Base-by-base conservation (phyloP, 2,113 vertebrate species). In the Pitta sordida region DNA sequence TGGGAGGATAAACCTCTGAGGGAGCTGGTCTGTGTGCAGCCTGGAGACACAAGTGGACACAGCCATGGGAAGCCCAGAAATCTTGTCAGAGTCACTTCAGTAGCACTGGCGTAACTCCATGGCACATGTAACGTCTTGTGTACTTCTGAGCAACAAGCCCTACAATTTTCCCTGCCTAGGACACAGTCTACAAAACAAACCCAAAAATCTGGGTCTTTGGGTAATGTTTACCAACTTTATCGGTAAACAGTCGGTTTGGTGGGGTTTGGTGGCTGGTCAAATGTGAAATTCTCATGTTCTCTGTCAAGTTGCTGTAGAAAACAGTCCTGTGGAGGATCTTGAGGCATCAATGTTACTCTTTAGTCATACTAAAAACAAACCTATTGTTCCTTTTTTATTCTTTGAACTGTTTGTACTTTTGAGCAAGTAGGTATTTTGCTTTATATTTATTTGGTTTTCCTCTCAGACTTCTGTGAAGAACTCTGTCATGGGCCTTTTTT, bases 1-100 rank as follows among this genome's bases (percentile, higher is more conserved):
- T 10, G 60, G 36, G 6, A 41, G 15, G 21, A 10, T 4, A 8
- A 9, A 36, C 23, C 19, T 34, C 9, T 2, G 12, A 56, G 0
- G 9, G 36, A 39, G 23, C 17, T 70, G 71, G 39, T 26, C n/a
- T 5, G 11, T 15, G 48, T n/a, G 46, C 43, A 32, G 65, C 60
- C 19, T 51, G 49, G 83, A 51, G 75, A 5, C 27, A 44, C 64
- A 39, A 44, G 18, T 56, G 39, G 24, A 13, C 10, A 7, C 2
- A 41, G 60, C 60, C 17, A 2, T 8, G 46, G 67, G 58, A 9
- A 18, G 32, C 55, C 5, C 22, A 59, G 70, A 41, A 6, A 11
- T 18, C 36, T 41, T 69, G 56, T 56, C 62, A 70, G 71, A 37
- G 46, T 60, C 53, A 41, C 32, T 32, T 3, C 17, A 39, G 75